These are phyloP conservation scores for Strigamia transsilvanica DNA, from an alignment of 2,888 invertebrate genomes.

Conservation along the genomic window DNA sequence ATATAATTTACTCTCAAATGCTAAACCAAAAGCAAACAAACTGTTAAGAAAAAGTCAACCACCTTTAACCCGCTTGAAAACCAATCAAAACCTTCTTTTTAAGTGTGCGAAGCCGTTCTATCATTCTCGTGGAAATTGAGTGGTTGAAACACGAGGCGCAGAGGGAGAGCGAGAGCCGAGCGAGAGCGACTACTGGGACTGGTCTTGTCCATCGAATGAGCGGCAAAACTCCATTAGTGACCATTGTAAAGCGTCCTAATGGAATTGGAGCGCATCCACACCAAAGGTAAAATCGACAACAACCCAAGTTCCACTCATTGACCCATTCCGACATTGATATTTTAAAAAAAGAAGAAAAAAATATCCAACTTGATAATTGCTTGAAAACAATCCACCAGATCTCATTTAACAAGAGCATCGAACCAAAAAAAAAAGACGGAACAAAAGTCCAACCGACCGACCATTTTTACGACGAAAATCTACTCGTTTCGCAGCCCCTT, in stretches of 20 bases:
- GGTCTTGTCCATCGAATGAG: background rate
- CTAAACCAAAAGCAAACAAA: background rate
- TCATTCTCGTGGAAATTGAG: background rate
- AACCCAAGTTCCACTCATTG: background rate
- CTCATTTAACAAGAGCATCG: background rate
- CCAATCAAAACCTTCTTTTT: background rate
- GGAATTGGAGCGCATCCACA: background rate
- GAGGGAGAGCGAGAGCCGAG: background rate
- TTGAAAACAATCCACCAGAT: background rate
- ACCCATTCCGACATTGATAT: background rate
- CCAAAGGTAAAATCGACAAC: background rate
- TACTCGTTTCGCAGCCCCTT: background rate
- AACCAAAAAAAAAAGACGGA: background rate
- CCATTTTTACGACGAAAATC: background rate
- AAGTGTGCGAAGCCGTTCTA: background rate
- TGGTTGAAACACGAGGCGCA: background rate
- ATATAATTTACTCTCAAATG: background rate
- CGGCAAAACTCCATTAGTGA: constrained; percentile 8
- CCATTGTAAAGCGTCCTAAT: constrained; percentile 7
- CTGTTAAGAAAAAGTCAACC: background rate
- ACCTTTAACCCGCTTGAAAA: background rate
- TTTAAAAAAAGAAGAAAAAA: background rate
- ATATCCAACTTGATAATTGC: background rate
- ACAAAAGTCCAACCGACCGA: constrained; percentile 15
- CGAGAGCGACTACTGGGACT: background rate